phyloP scores from a whole-genome alignment of 1,140 invertebrate species.

The Hyles vespertilio region DNA sequence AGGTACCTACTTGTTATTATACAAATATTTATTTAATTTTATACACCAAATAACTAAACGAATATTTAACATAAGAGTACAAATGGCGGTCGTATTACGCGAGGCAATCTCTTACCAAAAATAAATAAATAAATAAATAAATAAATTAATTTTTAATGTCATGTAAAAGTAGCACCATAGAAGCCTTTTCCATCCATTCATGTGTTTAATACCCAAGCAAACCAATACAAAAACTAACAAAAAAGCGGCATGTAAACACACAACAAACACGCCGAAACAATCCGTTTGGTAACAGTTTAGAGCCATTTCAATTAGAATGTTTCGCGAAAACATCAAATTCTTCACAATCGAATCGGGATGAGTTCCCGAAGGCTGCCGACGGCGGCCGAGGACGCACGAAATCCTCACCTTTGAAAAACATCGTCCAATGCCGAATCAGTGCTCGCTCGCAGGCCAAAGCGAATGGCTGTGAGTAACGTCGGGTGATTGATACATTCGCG shows the following conservation, averaged over 20 bases:
- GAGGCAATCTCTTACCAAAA: too few species aligned
- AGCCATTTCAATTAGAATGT: slow-evolving; percentile 44
- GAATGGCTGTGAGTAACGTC: slow-evolving; percentile 26
- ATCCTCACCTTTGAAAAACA: slow-evolving; percentile 68
- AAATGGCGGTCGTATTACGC: too few species aligned
- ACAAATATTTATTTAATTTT: too few species aligned
- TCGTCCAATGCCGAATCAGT: slow-evolving; percentile 66
- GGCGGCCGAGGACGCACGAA: slow-evolving; percentile 41
- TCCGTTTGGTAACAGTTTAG: slow-evolving; percentile 4
- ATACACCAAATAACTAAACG: too few species aligned
- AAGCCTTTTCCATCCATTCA: too few species aligned
- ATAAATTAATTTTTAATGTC: too few species aligned
- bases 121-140: too few species aligned
- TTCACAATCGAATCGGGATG: slow-evolving; percentile 66
- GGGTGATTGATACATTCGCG: slow-evolving; percentile 13
- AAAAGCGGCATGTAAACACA: neutral
- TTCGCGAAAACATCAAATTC: slow-evolving; percentile 55
- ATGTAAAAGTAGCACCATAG: too few species aligned
- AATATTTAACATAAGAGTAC: too few species aligned
- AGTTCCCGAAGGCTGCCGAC: slow-evolving; percentile 47
- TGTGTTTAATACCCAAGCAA: too few species aligned
- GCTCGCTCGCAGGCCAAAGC: slow-evolving; percentile 37
- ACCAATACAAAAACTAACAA: neutral
- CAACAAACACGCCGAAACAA: neutral
- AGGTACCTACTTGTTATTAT: too few species aligned